phyloP scores from a whole-genome alignment of 1,140 invertebrate species.

The Lethrus apterus region DNA sequence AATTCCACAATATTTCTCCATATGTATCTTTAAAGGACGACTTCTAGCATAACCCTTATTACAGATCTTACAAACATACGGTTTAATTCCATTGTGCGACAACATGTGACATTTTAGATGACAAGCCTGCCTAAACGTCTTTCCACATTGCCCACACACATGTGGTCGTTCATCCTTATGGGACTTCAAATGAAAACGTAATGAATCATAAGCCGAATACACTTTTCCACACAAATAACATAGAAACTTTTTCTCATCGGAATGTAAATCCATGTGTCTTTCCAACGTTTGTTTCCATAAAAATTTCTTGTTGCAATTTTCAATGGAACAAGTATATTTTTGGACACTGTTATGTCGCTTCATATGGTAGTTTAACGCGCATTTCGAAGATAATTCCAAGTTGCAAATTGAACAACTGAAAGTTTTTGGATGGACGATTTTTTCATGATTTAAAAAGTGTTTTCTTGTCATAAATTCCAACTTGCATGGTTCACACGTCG shows the following conservation, averaged over 20 bases:
- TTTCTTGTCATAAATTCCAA: neutral
- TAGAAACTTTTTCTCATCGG: slow-evolving; percentile 1
- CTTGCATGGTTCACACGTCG: neutral
- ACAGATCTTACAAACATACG: slow-evolving; percentile 40
- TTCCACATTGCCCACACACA: slow-evolving; percentile 49
- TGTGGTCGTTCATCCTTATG: slow-evolving; percentile 58
- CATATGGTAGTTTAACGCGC: slow-evolving; percentile 1
- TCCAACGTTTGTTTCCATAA: slow-evolving; percentile 1
- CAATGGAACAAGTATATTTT: neutral
- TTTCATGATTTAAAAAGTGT: neutral
- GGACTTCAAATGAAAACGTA: neutral
- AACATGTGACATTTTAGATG: slow-evolving; percentile 45
- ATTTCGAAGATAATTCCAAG: neutral
- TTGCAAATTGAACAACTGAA: neutral
- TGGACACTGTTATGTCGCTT: neutral
- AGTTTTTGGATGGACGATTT: neutral
- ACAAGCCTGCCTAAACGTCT: slow-evolving; percentile 45
- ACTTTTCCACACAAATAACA: neutral
- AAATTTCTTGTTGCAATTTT: slow-evolving; percentile 1
- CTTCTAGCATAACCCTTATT: neutral
- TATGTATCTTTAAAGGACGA: neutral
- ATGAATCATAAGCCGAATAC: neutral
- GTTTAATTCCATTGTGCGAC: slow-evolving; percentile 47
- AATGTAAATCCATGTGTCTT: slow-evolving; percentile 2
- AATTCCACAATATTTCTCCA: slow-evolving; percentile 1